Evolutionary conservation across 1,140 invertebrate species (phyloP).

Genomic region (Drosophila pseudoananassae): DNA sequence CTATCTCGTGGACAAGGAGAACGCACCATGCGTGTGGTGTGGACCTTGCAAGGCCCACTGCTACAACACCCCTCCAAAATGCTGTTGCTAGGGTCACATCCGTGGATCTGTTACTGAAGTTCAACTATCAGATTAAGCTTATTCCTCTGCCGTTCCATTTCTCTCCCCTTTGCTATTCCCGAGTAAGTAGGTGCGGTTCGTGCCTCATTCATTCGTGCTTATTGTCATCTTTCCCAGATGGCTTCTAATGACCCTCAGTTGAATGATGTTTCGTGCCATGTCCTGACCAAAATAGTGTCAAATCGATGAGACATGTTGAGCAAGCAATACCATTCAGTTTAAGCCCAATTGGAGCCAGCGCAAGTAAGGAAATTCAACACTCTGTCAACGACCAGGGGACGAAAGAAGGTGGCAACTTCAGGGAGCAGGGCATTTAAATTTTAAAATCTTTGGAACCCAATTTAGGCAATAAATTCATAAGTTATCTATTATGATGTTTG

Average conservation of each 20-base stretch:
- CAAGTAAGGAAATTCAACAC: no score
- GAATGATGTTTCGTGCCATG: not conserved
- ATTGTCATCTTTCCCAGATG: constrained; percentile 16
- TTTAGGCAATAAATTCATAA: no score
- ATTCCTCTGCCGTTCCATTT: not conserved
- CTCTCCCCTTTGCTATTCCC: not conserved
- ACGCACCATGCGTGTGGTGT: constrained; percentile 68
- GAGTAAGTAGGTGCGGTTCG: constrained; percentile 17
- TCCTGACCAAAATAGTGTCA: not conserved
- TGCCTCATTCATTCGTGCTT: constrained; percentile 3
- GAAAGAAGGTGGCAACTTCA: no score
- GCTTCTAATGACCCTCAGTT: constrained; percentile 11
- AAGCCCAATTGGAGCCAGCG: not conserved
- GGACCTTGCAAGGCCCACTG: constrained; percentile 78
- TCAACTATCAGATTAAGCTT: not conserved
- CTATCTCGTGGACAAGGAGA: constrained; percentile 52
- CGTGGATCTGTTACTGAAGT: not conserved
- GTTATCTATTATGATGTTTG: no score
- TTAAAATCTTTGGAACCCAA: no score
- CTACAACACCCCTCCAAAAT: constrained; percentile 77
- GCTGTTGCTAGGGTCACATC: constrained; percentile 55
- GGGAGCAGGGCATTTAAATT: no score
- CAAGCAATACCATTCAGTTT: not conserved
- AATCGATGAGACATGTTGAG: not conserved
- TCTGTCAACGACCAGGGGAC: no score